phyloP scores from a whole-genome alignment of 2,113 vertebrate genomes.

The Grantiella picta region DNA sequence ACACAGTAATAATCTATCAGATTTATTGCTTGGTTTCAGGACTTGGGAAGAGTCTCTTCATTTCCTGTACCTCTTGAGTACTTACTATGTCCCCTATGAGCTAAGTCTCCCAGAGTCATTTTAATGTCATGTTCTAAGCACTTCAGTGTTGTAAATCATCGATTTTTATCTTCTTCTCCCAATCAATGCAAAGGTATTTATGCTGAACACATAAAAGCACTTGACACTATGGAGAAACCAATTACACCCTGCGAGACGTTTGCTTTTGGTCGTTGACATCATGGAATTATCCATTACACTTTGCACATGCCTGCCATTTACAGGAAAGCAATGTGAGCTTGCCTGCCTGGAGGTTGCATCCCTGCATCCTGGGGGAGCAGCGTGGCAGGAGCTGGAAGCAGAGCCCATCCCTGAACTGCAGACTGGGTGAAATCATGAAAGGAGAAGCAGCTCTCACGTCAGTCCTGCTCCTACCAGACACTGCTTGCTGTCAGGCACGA shows the following conservation, averaged over 20 bases:
- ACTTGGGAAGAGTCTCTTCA: conserved; percentile 54
- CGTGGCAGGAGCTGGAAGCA: rapidly evolving
- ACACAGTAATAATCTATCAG: conserved; percentile 30
- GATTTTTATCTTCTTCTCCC: conserved; percentile 68
- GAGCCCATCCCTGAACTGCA: not conserved
- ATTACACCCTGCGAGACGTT: conserved; percentile 50
- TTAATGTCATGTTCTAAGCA: conserved; percentile 57
- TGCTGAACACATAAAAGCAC: conserved; percentile 69
- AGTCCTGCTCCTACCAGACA: not conserved
- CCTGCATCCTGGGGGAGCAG: not conserved
- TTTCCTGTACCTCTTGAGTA: conserved; percentile 60
- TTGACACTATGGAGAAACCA: conserved; percentile 63
- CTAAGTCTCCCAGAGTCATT: conserved; percentile 64
- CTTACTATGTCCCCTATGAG: conserved; percentile 54
- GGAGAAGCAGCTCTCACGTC: not conserved
- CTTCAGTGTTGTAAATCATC: conserved; percentile 47
- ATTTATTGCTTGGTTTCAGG: conserved; percentile 49
- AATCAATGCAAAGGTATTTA: conserved; percentile 72
- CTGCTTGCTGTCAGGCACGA: not conserved
- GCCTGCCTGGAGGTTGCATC: not conserved
- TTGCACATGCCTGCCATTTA: conserved; percentile 43
- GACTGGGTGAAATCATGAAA: not conserved
- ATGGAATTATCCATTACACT: conserved; percentile 57
- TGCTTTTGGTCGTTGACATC: conserved; percentile 47
- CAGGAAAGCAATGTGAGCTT: conserved; percentile 46